These are phyloP conservation scores for Cheilosia scutellata DNA, from an alignment of 2,888 invertebrate genomes.

Conservation along the genomic window DNA sequence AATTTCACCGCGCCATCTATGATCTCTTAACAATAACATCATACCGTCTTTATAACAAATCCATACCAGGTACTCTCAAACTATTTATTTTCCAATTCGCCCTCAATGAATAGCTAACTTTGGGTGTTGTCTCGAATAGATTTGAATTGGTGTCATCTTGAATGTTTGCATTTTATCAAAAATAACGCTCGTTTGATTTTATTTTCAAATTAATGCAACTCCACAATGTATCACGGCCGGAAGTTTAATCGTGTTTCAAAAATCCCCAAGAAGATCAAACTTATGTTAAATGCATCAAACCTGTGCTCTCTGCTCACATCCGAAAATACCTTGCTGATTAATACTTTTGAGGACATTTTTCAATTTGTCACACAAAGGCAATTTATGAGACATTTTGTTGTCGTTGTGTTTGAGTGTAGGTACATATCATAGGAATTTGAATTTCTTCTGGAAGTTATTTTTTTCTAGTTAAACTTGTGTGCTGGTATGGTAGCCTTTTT, in stretches of 20 bases:
- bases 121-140: background rate
- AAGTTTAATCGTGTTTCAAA: conserved; percentile 29
- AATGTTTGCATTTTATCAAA: background rate
- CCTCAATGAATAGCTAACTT: no score
- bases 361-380: conserved; percentile 34
- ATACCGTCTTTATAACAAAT: no score
- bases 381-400: background rate
- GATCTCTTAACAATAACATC: no score
- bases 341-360: conserved; percentile 38
- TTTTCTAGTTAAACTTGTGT: conserved; percentile 5
- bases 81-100: no score
- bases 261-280: conserved; percentile 25
- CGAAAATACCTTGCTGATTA: conserved; percentile 43
- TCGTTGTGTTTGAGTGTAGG: background rate
- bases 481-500: conserved; percentile 26
- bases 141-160: background rate
- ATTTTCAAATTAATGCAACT: background rate
- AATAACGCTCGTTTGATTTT: background rate
- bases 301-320: conserved; percentile 16
- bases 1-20: no score
- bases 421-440: conserved; percentile 22
- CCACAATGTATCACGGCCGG: conserved; percentile 8
- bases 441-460: conserved; percentile 40
- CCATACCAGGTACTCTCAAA: no score
- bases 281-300: background rate